Base-by-base conservation (phyloP, 2,797 vertebrate species). In the Lagodon rhomboides region DNA sequence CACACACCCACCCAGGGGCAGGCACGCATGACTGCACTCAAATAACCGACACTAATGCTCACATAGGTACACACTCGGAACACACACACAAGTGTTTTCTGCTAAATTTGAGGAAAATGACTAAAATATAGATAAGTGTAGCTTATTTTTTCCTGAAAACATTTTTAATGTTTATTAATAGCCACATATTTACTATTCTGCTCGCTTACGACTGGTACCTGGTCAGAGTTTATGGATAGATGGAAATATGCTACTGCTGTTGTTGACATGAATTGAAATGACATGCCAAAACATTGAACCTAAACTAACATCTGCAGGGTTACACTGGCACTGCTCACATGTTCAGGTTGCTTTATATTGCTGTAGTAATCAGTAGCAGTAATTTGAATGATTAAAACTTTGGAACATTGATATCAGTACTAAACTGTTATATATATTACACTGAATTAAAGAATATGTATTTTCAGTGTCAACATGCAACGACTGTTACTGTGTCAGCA, bases 111-210 rank as follows among this genome's bases (percentile, higher is more conserved):
- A 23, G 8, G 27, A 51, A 69, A 78, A 71, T 59, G 5, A 75
- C 64, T 75, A 66, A 78, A 76, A 68, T 25, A 69, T 22, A 68
- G 73, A 79, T 77, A 77, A 80, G 46, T 82, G 38, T 66, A 80
- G 50, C 55, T 75, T 12, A 41, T 80, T 77, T 82, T 82, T 68
- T 69, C 10, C 3, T 81, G 10, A 81, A 38, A 61, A 53, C 1
- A 43, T 56, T 84, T 79, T 60, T 82, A 41, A 85, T 58, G n/a
- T 58, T 79, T 69, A 62, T 81, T 47, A 73, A 65, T 64, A 54
- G 49, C 73, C 25, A n/a, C 41, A 58, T 4, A 54, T 77, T 78
- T 61, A 68, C 58, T 23, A 22, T 30, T 43, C 58, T 82, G 44
- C 13, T 55, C 50, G 62, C 66, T 77, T 54, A 73, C 1, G 1